Evolutionary conservation across 53 echinoderm and acorn worm species (phyloP).

Genomic region (Echinometra lucunter): DNA sequence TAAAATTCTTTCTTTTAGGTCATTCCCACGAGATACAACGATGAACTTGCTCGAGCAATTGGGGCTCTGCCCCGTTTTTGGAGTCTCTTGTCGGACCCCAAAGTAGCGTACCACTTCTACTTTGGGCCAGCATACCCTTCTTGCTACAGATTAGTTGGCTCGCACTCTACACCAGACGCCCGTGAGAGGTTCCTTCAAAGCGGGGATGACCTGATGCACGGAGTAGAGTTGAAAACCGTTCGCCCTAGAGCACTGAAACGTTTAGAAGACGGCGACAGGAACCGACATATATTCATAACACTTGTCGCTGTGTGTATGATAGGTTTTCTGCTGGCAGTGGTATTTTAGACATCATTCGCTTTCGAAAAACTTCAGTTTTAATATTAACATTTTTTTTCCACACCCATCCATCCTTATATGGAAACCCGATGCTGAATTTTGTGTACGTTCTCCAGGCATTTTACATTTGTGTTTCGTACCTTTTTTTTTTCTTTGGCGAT

Average conservation of each 20-base stretch:
- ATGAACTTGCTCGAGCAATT: constrained; percentile 29
- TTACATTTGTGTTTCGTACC: no score
- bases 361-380: no score
- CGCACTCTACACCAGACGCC: constrained; percentile 8
- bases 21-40: constrained; percentile 23
- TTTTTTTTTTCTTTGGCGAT: no score
- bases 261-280: background rate
- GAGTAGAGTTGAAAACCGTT: background rate
- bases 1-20: background rate
- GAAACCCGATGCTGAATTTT: no score
- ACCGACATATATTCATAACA: background rate
- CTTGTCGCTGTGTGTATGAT: background rate
- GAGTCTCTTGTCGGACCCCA: constrained; percentile 5
- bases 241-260: background rate
- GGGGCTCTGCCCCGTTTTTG: constrained; percentile 1
- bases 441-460: no score
- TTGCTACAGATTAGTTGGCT: constrained; percentile 5
- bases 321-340: background rate
- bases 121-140: constrained; percentile 30
- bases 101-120: constrained; percentile 33
- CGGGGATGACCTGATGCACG: background rate
- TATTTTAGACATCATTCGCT: background rate
- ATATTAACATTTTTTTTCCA: no score
- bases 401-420: no score
- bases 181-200: background rate